phyloP scores from a whole-genome alignment of 92 coral and sea anemone species.

The Palythoa grandis region DNA sequence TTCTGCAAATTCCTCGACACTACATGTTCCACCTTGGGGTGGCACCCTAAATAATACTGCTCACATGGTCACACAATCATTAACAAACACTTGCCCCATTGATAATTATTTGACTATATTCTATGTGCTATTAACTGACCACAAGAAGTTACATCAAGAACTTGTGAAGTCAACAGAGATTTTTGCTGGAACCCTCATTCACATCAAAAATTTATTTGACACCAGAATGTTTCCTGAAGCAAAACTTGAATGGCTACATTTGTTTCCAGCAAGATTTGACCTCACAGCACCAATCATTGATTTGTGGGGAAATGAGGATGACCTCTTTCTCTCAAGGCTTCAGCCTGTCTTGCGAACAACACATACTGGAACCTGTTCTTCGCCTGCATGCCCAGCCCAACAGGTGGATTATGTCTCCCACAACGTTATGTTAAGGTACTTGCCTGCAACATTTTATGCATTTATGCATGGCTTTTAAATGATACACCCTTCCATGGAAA shows the following conservation, averaged over 20 bases:
- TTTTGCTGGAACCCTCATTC: constrained; percentile 22
- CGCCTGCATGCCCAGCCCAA: constrained; percentile 27
- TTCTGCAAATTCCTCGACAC: constrained; percentile 4
- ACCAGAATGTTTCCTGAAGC: constrained; percentile 29
- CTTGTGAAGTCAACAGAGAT: constrained; percentile 9
- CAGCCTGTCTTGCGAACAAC: constrained; percentile 17
- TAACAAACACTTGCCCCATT: constrained; percentile 59
- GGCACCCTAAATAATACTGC: constrained; percentile 15
- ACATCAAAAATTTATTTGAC: constrained; percentile 32
- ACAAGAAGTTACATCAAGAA: constrained; percentile 22
- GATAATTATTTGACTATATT: constrained; percentile 56
- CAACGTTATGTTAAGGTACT: constrained; percentile 24
- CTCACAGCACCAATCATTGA: constrained; percentile 21
- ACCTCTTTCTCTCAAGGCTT: constrained; percentile 31
- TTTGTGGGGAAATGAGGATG: constrained; percentile 43
- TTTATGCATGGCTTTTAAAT: constrained; percentile 24
- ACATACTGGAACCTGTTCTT: constrained; percentile 17
- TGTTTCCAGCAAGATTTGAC: constrained; percentile 32
- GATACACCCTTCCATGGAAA: constrained; percentile 40
- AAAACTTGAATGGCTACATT: constrained; percentile 22
- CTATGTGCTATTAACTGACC: constrained; percentile 36
- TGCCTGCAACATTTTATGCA: constrained; percentile 35
- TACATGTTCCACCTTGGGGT: constrained; percentile 61
- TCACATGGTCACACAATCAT: constrained; percentile 12
- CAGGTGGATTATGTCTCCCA: constrained; percentile 42